Evolutionary conservation across 2,888 invertebrate species (phyloP).

Genomic region (Drosophila anceps): DNA sequence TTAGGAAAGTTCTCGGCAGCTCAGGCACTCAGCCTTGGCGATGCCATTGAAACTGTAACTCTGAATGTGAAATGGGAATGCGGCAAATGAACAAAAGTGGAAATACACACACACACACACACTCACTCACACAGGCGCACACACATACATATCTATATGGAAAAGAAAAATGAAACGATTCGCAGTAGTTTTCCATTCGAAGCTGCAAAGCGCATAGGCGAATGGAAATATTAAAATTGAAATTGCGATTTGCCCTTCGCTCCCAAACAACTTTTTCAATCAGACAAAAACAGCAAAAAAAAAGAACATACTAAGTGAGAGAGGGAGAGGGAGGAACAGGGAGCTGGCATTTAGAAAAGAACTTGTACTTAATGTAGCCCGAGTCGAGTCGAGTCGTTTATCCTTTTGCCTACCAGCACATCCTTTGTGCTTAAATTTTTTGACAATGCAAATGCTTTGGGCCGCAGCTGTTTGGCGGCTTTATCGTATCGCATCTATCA

Average conservation of each 20-base stretch:
- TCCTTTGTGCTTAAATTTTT: constrained; percentile 41
- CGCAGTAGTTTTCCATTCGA: constrained; percentile 67
- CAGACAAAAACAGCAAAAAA: constrained; percentile 26
- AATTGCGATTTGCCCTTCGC: constrained; percentile 72
- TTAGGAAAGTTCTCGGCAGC: constrained; percentile 64
- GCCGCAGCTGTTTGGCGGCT: constrained; percentile 27
- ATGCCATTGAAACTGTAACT: constrained; percentile 69
- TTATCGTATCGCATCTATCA: constrained; percentile 60
- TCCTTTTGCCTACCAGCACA: constrained; percentile 17
- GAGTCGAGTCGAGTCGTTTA: constrained; percentile 38
- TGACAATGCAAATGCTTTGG: constrained; percentile 34
- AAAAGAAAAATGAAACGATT: constrained; percentile 24
- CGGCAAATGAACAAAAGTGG: constrained; percentile 47
- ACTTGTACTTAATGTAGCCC: constrained; percentile 10
- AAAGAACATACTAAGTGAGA: not conserved
- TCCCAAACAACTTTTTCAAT: constrained; percentile 54
- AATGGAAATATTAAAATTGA: constrained; percentile 78
- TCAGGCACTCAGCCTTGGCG: constrained; percentile 53
- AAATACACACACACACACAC: constrained; percentile 18
- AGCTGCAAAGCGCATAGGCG: constrained; percentile 57
- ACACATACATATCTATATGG: not conserved
- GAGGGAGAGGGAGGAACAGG: not conserved
- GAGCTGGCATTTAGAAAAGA: constrained; percentile 29
- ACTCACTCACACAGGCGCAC: not conserved
- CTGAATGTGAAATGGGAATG: constrained; percentile 56